Conservation (phyloP, 2,888 invertebrate species). For the Dynastes hyllus region DNA sequence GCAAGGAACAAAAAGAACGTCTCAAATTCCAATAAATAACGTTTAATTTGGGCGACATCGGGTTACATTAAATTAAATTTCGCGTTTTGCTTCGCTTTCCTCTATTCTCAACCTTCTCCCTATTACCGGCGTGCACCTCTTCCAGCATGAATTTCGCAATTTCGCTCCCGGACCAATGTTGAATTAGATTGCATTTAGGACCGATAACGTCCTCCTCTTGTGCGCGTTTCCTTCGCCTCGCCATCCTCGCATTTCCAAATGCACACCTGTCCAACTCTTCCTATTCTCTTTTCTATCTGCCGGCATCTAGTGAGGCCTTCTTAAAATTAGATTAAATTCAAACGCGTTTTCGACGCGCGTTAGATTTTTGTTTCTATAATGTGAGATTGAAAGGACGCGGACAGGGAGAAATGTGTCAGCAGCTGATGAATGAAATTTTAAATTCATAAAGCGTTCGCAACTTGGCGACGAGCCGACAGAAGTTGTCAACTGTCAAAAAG, state of each 20-base stretch:
- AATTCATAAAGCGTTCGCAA: slow-evolving; percentile 31
- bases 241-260: not conserved
- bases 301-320: not conserved
- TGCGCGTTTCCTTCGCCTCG: not conserved
- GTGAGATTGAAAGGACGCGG: slow-evolving; percentile 14
- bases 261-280: slow-evolving; percentile 32
- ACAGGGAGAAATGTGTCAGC: not conserved
- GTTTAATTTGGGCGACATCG: slow-evolving; percentile 41
- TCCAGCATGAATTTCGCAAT: slow-evolving; percentile 36
- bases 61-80: slow-evolving; percentile 51
- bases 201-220: slow-evolving; percentile 36
- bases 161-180: slow-evolving; percentile 45
- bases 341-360: slow-evolving; percentile 39
- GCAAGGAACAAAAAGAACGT: slow-evolving; percentile 19
- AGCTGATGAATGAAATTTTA: slow-evolving; percentile 34
- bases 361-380: slow-evolving; percentile 33
- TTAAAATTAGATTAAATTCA: slow-evolving; percentile 46
- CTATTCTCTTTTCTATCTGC: not conserved
- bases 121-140: not conserved
- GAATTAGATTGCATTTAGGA: slow-evolving; percentile 48
- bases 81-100: slow-evolving; percentile 16
- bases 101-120: not conserved
- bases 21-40: slow-evolving; percentile 43
- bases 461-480: slow-evolving; percentile 20
- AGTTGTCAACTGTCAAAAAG: slow-evolving; percentile 31